A percentile compares a stretch with the other conserved stretches of the same genome.
Evolutionary conservation across 2,888 invertebrate species (phyloP).

Genomic region (Drosophila hamatofila): DNA sequence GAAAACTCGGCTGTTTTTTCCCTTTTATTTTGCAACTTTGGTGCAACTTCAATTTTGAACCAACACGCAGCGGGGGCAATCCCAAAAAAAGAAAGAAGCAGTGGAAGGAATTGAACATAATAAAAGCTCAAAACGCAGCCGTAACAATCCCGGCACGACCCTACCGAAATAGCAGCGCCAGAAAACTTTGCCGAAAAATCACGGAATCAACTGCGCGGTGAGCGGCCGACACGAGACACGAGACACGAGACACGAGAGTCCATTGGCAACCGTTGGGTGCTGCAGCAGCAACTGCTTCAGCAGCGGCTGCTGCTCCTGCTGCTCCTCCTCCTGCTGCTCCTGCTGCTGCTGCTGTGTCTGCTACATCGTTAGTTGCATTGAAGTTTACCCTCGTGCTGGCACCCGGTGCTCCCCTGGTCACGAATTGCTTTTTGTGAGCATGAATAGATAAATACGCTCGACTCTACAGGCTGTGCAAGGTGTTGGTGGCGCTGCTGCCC

Average conservation of each 20-base stretch:
- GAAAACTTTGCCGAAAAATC: conserved; percentile 73
- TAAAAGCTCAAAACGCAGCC: conserved; percentile 78
- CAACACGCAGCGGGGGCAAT: conserved; percentile 56
- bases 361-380: conserved; percentile 78
- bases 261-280: conserved; percentile 59
- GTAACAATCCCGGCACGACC: conserved; percentile 37
- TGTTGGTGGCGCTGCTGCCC: conserved; percentile 18
- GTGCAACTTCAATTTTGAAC: conserved; percentile 76
- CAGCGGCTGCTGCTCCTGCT: conserved; percentile 16
- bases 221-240: conserved; percentile 24
- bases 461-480: conserved; percentile 18
- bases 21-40: conserved; percentile 67
- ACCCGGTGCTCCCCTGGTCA: conserved; percentile 9
- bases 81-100: conserved; percentile 10
- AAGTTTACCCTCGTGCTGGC: conserved; percentile 49
- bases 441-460: conserved; percentile 77
- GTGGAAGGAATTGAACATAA: conserved; percentile 59
- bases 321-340: conserved; percentile 26
- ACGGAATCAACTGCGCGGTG: conserved; percentile 75
- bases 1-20: conserved; percentile 64
- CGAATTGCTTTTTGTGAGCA: conserved; percentile 73
- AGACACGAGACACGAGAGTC: conserved; percentile 52
- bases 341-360: conserved; percentile 23
- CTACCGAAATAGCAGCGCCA: conserved; percentile 53
- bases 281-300: conserved; percentile 27